Evolutionary conservation across 2,797 vertebrate species (phyloP).

Genomic region (Acridotheres tristis): DNA sequence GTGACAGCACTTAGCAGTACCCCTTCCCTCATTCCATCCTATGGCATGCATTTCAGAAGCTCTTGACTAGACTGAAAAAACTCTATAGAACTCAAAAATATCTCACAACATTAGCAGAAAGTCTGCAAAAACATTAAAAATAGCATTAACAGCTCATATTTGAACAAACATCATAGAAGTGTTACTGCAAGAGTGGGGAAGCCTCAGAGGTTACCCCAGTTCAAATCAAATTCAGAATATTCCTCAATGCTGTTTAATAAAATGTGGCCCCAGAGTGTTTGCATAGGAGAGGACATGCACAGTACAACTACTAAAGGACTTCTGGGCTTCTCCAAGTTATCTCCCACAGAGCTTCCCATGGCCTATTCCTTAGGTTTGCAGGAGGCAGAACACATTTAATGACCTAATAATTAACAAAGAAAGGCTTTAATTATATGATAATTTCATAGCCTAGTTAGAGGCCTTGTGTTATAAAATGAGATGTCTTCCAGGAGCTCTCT

Average conservation of each 20-base stretch:
- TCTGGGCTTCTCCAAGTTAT: not conserved
- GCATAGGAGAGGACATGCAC: fast-evolving
- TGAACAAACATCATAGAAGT: not conserved
- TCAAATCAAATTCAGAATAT: not conserved
- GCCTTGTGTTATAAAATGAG: not conserved
- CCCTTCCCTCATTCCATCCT: not conserved
- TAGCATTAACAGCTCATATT: not conserved
- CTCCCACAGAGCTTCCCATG: not conserved
- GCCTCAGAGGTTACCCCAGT: not conserved
- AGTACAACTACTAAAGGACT: not conserved
- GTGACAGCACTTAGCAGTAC: not conserved
- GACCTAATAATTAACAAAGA: not conserved
- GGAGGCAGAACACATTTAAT: not conserved
- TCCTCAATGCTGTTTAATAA: not conserved
- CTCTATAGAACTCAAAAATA: not conserved
- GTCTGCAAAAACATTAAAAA: not conserved
- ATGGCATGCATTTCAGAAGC: not conserved
- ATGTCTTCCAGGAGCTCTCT: not conserved
- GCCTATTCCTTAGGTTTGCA: not conserved
- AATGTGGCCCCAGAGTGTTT: not conserved
- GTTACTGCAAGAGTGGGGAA: not conserved
- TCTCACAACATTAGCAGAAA: not conserved
- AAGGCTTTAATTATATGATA: not conserved
- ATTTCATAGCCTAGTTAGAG: not conserved
- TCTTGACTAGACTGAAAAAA: not conserved